Evolutionary conservation across 2,888 invertebrate species (phyloP), one percentile per base, ranked within the genome.

Genomic region (Andrena haemorrhoa): DNA sequence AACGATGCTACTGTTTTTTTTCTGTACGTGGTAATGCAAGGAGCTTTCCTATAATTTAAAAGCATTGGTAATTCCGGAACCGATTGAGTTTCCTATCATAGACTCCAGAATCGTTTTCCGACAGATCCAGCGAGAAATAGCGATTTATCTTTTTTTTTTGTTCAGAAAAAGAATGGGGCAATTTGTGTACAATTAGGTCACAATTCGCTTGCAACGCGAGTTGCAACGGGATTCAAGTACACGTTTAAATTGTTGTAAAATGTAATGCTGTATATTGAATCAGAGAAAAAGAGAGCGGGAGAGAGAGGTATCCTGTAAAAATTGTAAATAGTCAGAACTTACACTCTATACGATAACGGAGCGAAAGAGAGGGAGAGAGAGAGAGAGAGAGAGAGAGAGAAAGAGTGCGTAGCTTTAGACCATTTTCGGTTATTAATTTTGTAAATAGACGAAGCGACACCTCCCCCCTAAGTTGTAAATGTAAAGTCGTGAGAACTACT

Each of bases 301-400:
- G 61, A 33, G 70, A 79, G 69, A 70, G 68, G 65, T 81, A 75
- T 81, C 66, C 81, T 93, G 92, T 93, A 93, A 89, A 93, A 93
- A 91, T 84, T 93, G 93, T 93, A 93, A 87, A 93, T 93, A 93
- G 77, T 60, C 75, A 71, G 33, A 87, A 79, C 83, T 81, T 79
- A 84, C 71, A 85, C 82, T 81, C 79, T 85, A 74, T 65, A 56
- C 23, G 53, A 75, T 79, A 78, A 64, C 7, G 49, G 61, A 70
- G 63, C 60, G 47, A 61, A 66, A 56, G n/a, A 66, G 65, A 26
- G 69, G 16, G 20, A 56, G 49, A 60, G 35, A 33, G 26, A 23
- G n/a, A 63, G 53, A 63, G 61, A 26, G n/a, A n/a, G n/a, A n/a
- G 69, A 16, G 26, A 53, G 51, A 60, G 33, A 31, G 31, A 29